Evolutionary conservation across 2,888 invertebrate genomes (phyloP).

Genomic region (Pachydiplax longipennis): DNA sequence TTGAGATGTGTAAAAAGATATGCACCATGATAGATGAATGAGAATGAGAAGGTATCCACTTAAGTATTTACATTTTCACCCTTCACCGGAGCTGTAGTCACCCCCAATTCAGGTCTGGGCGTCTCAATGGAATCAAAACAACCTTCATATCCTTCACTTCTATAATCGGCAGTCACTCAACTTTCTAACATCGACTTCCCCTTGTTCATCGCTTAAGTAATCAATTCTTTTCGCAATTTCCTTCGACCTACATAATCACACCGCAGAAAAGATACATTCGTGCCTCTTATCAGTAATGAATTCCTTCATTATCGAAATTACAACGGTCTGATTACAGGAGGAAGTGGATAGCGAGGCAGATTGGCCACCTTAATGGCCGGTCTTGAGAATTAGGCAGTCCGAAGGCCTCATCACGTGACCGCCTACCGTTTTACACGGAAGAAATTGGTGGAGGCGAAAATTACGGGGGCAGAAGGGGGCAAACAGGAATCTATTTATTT

Average conservation of each 20-base stretch:
- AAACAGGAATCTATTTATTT: neutral
- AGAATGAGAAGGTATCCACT: too few species aligned
- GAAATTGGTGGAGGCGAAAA: constrained; percentile 22
- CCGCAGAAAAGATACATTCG: neutral
- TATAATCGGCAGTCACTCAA: neutral
- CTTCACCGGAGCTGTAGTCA: too few species aligned
- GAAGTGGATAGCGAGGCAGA: neutral
- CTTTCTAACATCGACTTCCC: neutral
- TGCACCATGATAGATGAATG: too few species aligned
- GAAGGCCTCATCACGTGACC: neutral
- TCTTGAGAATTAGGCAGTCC: neutral
- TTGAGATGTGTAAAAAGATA: too few species aligned
- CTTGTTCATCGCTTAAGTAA: neutral
- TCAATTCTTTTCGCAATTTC: neutral
- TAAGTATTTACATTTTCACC: too few species aligned
- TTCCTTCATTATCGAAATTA: constrained; percentile 18
- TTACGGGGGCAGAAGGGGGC: neutral
- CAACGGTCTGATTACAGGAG: neutral
- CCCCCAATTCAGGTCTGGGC: too few species aligned
- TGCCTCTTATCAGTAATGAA: neutral
- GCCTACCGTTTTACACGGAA: constrained; percentile 11
- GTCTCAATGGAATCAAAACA: neutral
- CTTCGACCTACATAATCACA: neutral
- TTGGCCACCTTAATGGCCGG: neutral
- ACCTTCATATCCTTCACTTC: neutral